Evolutionary conservation across 2,113 vertebrate genomes (phyloP).

Genomic region (Marmota monax): DNA sequence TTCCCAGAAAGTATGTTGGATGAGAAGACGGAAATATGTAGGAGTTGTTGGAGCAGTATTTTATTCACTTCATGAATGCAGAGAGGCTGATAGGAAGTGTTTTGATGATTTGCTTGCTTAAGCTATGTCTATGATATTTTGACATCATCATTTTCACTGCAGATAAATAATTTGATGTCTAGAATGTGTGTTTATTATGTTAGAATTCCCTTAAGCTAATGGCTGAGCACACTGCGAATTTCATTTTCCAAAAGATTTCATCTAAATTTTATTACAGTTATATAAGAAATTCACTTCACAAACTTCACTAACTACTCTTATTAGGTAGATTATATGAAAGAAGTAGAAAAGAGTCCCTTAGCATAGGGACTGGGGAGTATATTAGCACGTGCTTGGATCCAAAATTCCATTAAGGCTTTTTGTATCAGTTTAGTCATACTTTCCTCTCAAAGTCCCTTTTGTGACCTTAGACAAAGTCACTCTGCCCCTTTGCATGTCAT

Average conservation of each 20-base stretch:
- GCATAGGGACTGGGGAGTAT: background rate
- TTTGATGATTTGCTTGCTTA: constrained; percentile 35
- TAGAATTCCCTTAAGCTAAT: constrained; percentile 19
- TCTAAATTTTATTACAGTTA: background rate
- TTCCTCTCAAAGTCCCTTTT: background rate
- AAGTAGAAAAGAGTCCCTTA: background rate
- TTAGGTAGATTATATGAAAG: background rate
- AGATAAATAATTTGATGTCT: constrained; percentile 49
- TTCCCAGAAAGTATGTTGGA: background rate
- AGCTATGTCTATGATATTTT: constrained; percentile 2
- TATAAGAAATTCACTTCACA: background rate
- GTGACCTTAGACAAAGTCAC: background rate
- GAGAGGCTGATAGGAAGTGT: background rate
- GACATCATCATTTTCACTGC: background rate
- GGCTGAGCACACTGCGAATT: constrained; percentile 10
- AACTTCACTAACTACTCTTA: background rate
- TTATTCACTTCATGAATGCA: background rate
- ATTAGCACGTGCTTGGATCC: background rate
- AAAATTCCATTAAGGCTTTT: background rate
- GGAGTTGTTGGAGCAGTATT: background rate
- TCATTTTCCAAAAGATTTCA: background rate
- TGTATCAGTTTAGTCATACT: background rate
- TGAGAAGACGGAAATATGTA: background rate
- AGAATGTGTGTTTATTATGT: constrained; percentile 45
- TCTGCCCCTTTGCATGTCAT: background rate